A percentile compares a stretch with the other conserved stretches of the same genome.
These are phyloP conservation scores for Leucophenga maculata DNA, from an alignment of 2,888 invertebrate species.

Conservation along the genomic window DNA sequence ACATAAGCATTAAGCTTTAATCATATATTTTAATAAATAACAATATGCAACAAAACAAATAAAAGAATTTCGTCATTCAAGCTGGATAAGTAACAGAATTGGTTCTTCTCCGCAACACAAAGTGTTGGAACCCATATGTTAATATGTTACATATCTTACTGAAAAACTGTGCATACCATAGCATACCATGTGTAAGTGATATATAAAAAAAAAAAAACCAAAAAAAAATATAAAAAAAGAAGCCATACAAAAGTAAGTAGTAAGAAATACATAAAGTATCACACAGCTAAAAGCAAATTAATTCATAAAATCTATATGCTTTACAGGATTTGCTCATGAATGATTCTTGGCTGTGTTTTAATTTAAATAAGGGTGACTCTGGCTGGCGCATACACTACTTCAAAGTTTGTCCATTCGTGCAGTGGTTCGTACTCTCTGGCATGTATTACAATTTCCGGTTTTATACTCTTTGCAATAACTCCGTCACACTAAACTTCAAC, in stretches of 20 bases:
- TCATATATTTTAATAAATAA: too few species aligned
- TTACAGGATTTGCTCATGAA: slow-evolving; percentile 6
- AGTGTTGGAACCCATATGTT: too few species aligned
- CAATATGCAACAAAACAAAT: too few species aligned
- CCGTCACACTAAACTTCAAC: slow-evolving; percentile 1
- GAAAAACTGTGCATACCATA: background rate
- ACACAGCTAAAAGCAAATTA: background rate
- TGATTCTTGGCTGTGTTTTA: background rate
- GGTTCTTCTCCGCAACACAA: too few species aligned
- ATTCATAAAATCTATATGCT: background rate
- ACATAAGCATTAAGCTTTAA: too few species aligned
- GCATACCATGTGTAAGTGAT: too few species aligned
- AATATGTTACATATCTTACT: too few species aligned
- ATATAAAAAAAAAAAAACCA: background rate
- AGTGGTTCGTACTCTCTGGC: background rate
- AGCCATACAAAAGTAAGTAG: background rate
- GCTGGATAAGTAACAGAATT: too few species aligned
- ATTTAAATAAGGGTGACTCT: background rate
- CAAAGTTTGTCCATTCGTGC: background rate
- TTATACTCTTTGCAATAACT: background rate
- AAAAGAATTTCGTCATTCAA: too few species aligned
- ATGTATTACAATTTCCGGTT: slow-evolving; percentile 35
- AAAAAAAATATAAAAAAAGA: background rate
- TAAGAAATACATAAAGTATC: background rate
- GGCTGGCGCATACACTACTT: background rate